phyloP scores from a whole-genome alignment of 2,797 vertebrate genomes.

The Champsocephalus gunnari region DNA sequence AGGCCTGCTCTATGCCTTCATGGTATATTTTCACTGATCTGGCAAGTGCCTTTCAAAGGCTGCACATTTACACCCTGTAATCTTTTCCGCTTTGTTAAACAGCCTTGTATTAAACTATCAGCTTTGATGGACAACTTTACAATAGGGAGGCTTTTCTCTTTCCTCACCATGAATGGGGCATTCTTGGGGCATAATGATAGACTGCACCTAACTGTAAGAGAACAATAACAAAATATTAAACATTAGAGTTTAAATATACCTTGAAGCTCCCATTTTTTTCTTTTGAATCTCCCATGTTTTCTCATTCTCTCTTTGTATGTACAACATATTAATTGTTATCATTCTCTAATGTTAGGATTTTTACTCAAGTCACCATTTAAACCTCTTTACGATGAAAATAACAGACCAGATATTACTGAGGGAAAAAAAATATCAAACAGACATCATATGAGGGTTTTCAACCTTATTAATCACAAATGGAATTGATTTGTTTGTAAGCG shows the following conservation, averaged over 20 bases:
- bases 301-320: constrained; percentile 4
- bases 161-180: constrained; percentile 28
- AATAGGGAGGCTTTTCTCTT: constrained; percentile 44
- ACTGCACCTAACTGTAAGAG: constrained; percentile 16
- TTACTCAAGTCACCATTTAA: not conserved
- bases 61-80: constrained; percentile 62
- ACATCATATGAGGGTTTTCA: constrained; percentile 44
- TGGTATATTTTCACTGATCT: constrained; percentile 39
- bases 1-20: constrained; percentile 14
- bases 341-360: constrained; percentile 27
- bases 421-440: not conserved
- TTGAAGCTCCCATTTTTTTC: constrained; percentile 32
- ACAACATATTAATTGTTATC: not conserved
- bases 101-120: constrained; percentile 61
- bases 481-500: constrained; percentile 82
- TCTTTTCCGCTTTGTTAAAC: constrained; percentile 69
- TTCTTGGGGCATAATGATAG: constrained; percentile 42
- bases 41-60: constrained; percentile 49
- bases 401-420: constrained; percentile 8
- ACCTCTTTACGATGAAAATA: not conserved
- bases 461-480: constrained; percentile 80
- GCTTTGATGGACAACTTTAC: constrained; percentile 62
- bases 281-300: constrained; percentile 7
- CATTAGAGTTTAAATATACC: constrained; percentile 27
- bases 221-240: constrained; percentile 50